Base-by-base conservation (phyloP, 2,797 vertebrate genomes). In the Cercopithecus hamlyni region DNA sequence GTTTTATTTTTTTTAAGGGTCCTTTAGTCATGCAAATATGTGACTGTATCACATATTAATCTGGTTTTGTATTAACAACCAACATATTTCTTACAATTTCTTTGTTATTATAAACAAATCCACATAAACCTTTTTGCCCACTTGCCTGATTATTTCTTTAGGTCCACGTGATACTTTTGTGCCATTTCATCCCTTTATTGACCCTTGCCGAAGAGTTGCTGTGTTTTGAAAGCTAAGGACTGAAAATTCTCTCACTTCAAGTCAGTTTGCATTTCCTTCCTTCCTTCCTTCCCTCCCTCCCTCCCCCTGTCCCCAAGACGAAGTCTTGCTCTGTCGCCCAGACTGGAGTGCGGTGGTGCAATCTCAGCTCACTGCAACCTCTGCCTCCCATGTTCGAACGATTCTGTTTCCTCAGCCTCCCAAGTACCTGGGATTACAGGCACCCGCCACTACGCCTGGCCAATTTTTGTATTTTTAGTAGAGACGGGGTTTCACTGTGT, bases 21-120 rank as follows among this genome's bases (percentile, higher is more conserved):
- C 50, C 2, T 72, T 73, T 90, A 48, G 24, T 45, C 26, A 55
- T 57, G 30, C 26, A 52, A n/a, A 81, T 87, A 36, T 64, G 17
- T 87, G 19, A 82, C 57, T 61, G 15, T 33, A 67, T 64, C 52
- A 57, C 19, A 52, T 5, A 27, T 64, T 52, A 87, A 33, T 61
- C 48, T 52, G 76, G 11, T 39, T 48, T 41, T 92, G 36, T 67
- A 30, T 39, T 72, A 92, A 75, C 90, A 39, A 52, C n/a, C 43
- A 94, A 52, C 36, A 80, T 39, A 43, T 92, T 87, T 94, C 70
- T 94, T 85, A 41, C 39, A 30, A 10, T 72, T 24, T 94, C 22
- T 88, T 90, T 86, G 26, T 39, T 81, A 13, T 64, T 67, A 19
- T n/a, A 89, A 72, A 72, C 14, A 81, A 81, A 70, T 73, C 36